Evolutionary conservation across 2,888 invertebrate species (phyloP).

Genomic region (Yponomeuta evonymella): DNA sequence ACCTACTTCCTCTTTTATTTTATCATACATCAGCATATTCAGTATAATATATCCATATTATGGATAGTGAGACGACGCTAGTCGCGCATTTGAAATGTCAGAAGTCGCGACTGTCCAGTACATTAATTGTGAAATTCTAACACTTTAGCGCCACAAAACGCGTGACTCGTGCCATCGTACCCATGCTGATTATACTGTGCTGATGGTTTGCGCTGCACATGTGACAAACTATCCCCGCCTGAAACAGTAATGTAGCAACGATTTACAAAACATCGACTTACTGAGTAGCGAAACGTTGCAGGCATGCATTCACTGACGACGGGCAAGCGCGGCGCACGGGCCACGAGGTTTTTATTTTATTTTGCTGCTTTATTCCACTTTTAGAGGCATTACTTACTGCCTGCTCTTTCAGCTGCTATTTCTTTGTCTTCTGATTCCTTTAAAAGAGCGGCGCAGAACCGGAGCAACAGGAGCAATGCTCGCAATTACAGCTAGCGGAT

Average conservation of each 20-base stretch:
- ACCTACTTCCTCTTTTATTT: background rate
- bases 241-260: constrained; percentile 5
- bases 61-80: too few species aligned
- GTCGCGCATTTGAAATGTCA: too few species aligned
- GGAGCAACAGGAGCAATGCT: background rate
- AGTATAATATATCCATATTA: too few species aligned
- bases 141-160: too few species aligned
- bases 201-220: background rate
- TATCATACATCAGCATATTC: too few species aligned
- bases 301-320: background rate
- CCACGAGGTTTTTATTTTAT: background rate
- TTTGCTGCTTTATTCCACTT: background rate
- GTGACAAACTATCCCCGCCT: background rate
- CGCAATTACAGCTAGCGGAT: background rate
- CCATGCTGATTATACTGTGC: too few species aligned
- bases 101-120: too few species aligned
- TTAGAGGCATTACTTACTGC: background rate
- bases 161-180: too few species aligned
- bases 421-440: background rate
- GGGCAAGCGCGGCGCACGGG: background rate
- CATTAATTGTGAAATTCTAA: too few species aligned
- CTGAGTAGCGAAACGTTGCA: background rate
- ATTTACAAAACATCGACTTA: background rate
- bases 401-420: background rate
- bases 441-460: background rate